Evolutionary conservation across 2,888 invertebrate species (phyloP).

Genomic region (Rhynchonema sp.): DNA sequence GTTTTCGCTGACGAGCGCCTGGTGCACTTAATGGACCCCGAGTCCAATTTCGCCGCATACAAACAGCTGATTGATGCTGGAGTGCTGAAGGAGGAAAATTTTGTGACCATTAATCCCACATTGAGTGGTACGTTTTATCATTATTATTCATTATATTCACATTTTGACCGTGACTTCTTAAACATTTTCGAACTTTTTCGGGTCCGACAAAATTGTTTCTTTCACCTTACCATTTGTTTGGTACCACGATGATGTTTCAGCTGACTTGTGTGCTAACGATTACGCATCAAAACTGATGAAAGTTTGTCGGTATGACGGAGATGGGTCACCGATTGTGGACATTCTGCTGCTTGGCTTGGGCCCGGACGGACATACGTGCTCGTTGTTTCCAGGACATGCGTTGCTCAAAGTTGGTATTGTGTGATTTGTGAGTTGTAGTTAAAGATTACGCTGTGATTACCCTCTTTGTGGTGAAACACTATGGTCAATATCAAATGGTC

Average conservation of each 20-base stretch:
- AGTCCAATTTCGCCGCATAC: conserved; percentile 72
- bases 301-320: neutral
- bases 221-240: neutral
- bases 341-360: conserved; percentile 81
- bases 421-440: no score
- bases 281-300: neutral
- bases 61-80: conserved; percentile 32
- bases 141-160: neutral
- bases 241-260: no score
- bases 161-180: neutral
- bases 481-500: no score
- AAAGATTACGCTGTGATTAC: no score
- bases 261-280: neutral
- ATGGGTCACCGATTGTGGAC: conserved; percentile 53
- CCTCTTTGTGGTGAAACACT: no score
- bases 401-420: conserved; percentile 26
- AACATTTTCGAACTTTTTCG: neutral
- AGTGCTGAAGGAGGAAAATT: neutral
- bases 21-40: conserved; percentile 56
- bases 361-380: conserved; percentile 83
- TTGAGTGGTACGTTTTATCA: neutral
- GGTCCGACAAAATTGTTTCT: neutral
- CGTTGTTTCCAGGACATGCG: conserved; percentile 62
- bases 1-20: conserved; percentile 89
- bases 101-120: conserved; percentile 3